These are phyloP conservation scores for Addax nasomaculatus DNA, from an alignment of 2,113 vertebrate species.

Conservation along the genomic window DNA sequence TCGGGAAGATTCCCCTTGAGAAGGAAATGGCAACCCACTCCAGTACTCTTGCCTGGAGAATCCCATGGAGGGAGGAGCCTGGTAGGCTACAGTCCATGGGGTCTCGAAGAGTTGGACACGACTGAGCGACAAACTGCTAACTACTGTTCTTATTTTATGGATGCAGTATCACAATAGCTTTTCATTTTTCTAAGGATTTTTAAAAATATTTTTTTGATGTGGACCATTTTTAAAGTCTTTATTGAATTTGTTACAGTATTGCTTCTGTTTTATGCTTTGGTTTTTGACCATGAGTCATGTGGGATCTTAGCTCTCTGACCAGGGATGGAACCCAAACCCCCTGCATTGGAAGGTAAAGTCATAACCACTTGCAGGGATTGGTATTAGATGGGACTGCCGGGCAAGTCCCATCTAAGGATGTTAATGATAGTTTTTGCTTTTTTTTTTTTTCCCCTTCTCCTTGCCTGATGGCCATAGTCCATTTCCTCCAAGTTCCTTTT, in stretches of 20 bases:
- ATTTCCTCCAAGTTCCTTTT: not conserved
- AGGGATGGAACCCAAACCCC: not conserved
- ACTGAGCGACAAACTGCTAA: too few species aligned
- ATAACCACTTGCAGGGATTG: not conserved
- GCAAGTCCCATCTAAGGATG: not conserved
- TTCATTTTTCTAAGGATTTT: not conserved
- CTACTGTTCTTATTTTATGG: not conserved
- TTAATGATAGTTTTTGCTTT: not conserved
- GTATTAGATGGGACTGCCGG: not conserved
- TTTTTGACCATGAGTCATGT: not conserved
- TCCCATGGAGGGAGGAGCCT: too few species aligned
- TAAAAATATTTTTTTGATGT: not conserved
- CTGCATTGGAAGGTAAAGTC: not conserved
- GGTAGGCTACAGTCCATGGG: too few species aligned
- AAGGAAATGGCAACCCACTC: too few species aligned
- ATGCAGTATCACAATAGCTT: not conserved
- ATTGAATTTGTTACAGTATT: not conserved
- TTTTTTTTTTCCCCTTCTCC: not conserved
- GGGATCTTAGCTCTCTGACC: not conserved
- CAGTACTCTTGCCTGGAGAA: too few species aligned
- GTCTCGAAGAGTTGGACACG: too few species aligned
- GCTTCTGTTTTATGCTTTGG: not conserved
- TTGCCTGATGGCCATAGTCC: not conserved
- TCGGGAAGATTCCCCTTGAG: too few species aligned
- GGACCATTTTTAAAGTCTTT: not conserved